Evolutionary conservation across 2,888 invertebrate genomes (phyloP), one percentile per base, ranked within the genome.

Genomic region (Pomacea canaliculata): DNA sequence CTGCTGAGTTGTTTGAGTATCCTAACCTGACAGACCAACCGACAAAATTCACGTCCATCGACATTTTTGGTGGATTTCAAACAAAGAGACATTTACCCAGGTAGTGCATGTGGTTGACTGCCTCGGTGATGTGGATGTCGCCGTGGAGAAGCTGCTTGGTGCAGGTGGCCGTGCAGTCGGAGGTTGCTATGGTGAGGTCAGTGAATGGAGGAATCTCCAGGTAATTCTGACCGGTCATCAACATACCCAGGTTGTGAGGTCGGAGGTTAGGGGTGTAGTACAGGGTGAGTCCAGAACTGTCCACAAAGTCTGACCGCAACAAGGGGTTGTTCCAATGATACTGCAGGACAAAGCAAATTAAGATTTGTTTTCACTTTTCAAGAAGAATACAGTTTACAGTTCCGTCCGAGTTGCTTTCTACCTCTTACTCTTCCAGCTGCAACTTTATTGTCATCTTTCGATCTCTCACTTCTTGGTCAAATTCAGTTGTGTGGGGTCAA

Each of bases 321-420:
- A 77, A 65, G 19, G 84, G 83, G 76, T 86, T 86, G 69, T 84
- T 85, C 85, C 85, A 86, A 68, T 86, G 85, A 56, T 81, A 76
- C 85, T 86, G 71, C 48, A 56, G 16, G 51, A 56, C 51, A 56
- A 56, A 56, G 2, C 12, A 10, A 56, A 56, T 56, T 10, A 56
- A 56, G 51, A 2, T 56, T 56, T 7, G 7, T 56, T 16, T 56
- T 16, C 51, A 4, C 37, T 37, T 37, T 37, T 37, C 37, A 37
- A 37, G 37, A 37, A 37, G 5, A 37, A 37, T 37, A 37, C 37
- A 37, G 37, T 37, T 37, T 37, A 37, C 37, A 37, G 37, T 37
- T 37, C 37, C 37, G 5, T 37, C 37, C 37, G 5, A 37, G 37
- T 5, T 37, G 37, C 37, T 37, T 37, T 37, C 37, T 37, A 5